Percentiles rank a stretch among this genome's conserved stretches.
Evolutionary conservation across 2,113 vertebrate species (phyloP).

Genomic region (Maccullochella peelii): DNA sequence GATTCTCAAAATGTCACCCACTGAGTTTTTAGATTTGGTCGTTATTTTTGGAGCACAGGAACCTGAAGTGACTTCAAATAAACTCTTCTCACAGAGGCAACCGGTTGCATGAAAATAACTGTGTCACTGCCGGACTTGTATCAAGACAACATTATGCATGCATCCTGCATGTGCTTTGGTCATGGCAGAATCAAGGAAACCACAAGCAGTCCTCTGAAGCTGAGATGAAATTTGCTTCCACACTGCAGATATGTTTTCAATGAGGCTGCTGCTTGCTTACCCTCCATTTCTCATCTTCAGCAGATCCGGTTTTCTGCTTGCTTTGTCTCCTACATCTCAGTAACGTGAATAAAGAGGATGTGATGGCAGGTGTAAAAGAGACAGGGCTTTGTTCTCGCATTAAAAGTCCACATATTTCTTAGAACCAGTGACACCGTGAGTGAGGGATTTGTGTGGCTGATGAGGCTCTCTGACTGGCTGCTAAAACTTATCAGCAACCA

Average conservation of each 20-base stretch:
- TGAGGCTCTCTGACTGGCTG: conserved; percentile 21
- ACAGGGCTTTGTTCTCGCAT: conserved; percentile 55
- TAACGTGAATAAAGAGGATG: conserved; percentile 46
- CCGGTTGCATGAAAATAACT: conserved; percentile 28
- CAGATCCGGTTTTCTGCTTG: conserved; percentile 31
- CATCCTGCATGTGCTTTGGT: conserved; percentile 31
- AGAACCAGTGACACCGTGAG: conserved; percentile 22
- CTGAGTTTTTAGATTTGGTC: conserved; percentile 42
- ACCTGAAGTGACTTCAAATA: conserved; percentile 34
- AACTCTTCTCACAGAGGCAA: conserved; percentile 19
- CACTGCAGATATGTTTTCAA: conserved; percentile 31
- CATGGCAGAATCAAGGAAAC: conserved; percentile 41
- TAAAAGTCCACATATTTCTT: conserved; percentile 29
- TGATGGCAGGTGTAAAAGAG: conserved; percentile 42
- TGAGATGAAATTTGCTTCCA: conserved; percentile 38
- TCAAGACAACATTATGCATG: conserved; percentile 36
- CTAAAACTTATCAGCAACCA: conserved; percentile 34
- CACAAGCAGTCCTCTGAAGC: conserved; percentile 39
- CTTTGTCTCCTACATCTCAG: conserved; percentile 39
- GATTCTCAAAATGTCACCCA: conserved; percentile 40
- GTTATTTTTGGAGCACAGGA: conserved; percentile 41
- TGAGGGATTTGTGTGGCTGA: conserved; percentile 21
- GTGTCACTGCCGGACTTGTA: background rate
- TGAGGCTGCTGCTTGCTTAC: conserved; percentile 16
- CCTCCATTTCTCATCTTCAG: conserved; percentile 27